A percentile compares a stretch with the other conserved stretches of the same genome.
phyloP scores from a whole-genome alignment of 2,113 vertebrate genomes.

The Albula goreensis region DNA sequence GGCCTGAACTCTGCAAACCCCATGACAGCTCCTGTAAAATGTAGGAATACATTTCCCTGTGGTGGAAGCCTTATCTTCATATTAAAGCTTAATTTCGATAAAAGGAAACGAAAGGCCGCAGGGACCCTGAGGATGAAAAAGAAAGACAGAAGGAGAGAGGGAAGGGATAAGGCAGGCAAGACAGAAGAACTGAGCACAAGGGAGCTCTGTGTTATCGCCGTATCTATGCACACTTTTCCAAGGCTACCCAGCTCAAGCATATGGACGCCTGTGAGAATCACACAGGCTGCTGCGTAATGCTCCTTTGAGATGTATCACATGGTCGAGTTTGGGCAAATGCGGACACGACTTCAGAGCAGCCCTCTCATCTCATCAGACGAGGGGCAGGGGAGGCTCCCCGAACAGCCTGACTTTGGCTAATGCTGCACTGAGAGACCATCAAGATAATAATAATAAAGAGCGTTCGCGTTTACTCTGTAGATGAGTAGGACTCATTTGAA shows the following conservation, averaged over 20 bases:
- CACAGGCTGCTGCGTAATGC: background rate
- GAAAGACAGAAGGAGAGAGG: background rate
- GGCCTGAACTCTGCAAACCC: background rate
- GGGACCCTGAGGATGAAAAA: slow-evolving; percentile 23
- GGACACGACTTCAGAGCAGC: background rate
- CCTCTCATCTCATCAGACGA: background rate
- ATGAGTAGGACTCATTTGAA: slow-evolving; percentile 17
- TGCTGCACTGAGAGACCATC: background rate
- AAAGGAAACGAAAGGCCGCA: slow-evolving; percentile 10
- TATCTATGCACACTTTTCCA: background rate
- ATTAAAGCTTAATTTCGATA: slow-evolving; percentile 18
- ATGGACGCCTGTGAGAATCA: background rate
- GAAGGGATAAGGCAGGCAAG: background rate
- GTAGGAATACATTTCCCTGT: background rate
- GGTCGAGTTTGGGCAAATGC: background rate
- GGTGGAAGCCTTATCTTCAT: slow-evolving; percentile 28
- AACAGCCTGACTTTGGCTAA: background rate
- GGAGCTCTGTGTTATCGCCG: background rate
- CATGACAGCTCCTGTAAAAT: background rate
- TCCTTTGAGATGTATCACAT: background rate
- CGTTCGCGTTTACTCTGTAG: slow-evolving; percentile 15
- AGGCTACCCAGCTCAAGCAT: background rate
- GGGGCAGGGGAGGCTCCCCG: background rate
- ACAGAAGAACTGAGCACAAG: slow-evolving; percentile 17
- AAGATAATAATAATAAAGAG: background rate